Conservation (phyloP, 2,797 vertebrate species). For the Hemitrygon akajei region DNA sequence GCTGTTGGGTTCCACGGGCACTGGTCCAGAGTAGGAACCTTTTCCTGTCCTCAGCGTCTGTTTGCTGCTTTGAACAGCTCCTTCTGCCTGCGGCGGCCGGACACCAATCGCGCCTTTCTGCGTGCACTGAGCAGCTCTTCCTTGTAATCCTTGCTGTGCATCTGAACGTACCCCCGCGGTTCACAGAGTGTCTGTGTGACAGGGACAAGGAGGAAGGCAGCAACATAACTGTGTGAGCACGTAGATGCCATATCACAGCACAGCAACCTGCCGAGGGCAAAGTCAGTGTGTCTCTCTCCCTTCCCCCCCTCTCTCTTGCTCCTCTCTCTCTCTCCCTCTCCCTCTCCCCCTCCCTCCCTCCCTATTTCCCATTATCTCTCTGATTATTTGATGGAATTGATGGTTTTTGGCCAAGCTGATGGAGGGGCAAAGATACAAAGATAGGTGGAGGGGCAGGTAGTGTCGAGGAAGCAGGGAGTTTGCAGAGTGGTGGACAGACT, state of each 20-base stretch:
- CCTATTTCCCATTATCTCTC: no score
- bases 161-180: constrained; percentile 49
- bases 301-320: background rate
- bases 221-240: background rate
- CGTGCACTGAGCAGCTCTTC: constrained; percentile 46
- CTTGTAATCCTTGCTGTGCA: constrained; percentile 49
- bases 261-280: background rate
- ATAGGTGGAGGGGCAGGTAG: no score
- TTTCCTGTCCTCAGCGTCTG: background rate
- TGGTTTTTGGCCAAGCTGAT: no score
- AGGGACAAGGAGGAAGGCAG: background rate
- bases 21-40: background rate
- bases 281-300: no score
- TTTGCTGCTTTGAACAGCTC: constrained; percentile 38
- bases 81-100: constrained; percentile 38
- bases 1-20: background rate
- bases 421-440: no score
- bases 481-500: no score
- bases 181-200: constrained; percentile 47
- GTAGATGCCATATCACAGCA: background rate
- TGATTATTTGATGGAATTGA: no score
- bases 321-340: background rate
- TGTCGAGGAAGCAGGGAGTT: no score
- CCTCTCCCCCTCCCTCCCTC: background rate
- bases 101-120: constrained; percentile 39